Evolutionary conservation across 1,140 invertebrate genomes (phyloP).

Genomic region (Cephus cinctus): DNA sequence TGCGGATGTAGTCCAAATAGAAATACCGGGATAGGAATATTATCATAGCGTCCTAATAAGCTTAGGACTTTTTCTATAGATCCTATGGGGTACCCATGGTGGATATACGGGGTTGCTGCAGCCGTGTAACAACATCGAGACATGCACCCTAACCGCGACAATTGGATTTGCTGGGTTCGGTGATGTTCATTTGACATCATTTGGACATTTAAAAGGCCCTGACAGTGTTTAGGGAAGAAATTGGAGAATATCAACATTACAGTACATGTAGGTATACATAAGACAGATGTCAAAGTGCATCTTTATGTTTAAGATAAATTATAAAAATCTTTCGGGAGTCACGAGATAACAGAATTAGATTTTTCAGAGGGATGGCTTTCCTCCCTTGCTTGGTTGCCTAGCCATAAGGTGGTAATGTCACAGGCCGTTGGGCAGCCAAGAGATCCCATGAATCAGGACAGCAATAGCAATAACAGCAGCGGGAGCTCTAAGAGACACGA

Average conservation of each 20-base stretch:
- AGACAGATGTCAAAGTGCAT: too few relatives aligned
- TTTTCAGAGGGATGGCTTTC: too few relatives aligned
- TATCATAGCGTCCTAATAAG: conserved; percentile 46
- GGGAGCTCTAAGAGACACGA: too few relatives aligned
- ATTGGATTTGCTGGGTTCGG: conserved; percentile 45
- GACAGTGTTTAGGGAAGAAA: too few relatives aligned
- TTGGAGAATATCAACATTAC: too few relatives aligned
- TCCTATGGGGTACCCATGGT: conserved; percentile 9
- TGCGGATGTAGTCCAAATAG: conserved; percentile 25
- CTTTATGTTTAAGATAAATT: too few relatives aligned
- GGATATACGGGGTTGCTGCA: conserved; percentile 18
- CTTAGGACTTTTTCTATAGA: conserved; percentile 35
- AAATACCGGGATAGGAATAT: conserved; percentile 38
- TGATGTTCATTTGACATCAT: conserved; percentile 53
- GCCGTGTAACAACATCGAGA: conserved; percentile 25
- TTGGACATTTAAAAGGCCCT: conserved; percentile 35
- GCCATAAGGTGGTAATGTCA: conserved; percentile 48
- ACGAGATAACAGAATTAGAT: too few relatives aligned
- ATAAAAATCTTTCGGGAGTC: too few relatives aligned
- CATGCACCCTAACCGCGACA: conserved; percentile 29
- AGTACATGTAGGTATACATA: too few relatives aligned
- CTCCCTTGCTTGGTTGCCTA: too few relatives aligned
- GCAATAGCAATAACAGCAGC: too few relatives aligned
- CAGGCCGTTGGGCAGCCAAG: conserved; percentile 39
- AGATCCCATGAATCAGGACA: conserved; percentile 44